A percentile compares a stretch with the other conserved stretches of the same genome.
Conservation (phyloP, 2,888 invertebrate species). For the Therioaphis trifolii region DNA sequence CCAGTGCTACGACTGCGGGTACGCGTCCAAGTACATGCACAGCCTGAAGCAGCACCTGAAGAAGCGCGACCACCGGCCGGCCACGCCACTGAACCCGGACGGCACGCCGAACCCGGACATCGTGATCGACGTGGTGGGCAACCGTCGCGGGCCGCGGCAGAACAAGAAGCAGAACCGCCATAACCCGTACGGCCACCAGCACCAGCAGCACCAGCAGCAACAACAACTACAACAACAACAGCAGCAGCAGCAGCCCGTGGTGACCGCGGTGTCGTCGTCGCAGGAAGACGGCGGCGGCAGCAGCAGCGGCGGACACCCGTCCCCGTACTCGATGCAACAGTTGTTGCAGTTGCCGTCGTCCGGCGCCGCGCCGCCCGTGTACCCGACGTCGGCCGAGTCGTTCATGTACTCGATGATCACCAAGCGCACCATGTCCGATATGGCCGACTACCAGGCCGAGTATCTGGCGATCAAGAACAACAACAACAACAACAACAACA, state of each 20-base stretch:
- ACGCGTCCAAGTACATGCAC: slow-evolving; percentile 98
- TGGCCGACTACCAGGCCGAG: slow-evolving; percentile 63
- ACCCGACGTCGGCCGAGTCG: slow-evolving; percentile 63
- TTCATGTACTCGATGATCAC: slow-evolving; percentile 61
- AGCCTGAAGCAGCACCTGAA: slow-evolving; percentile 94
- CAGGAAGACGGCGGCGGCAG: slow-evolving; percentile 28
- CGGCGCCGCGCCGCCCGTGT: slow-evolving; percentile 15
- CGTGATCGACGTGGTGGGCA: slow-evolving; percentile 91
- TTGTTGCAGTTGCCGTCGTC: slow-evolving; percentile 43
- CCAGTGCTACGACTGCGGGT: slow-evolving; percentile 91
- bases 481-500: slow-evolving; percentile 65
- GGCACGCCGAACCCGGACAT: slow-evolving; percentile 88
- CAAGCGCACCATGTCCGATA: slow-evolving; percentile 59
- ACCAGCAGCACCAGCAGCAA: slow-evolving; percentile 61
- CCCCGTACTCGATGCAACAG: slow-evolving; percentile 56
- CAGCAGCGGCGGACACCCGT: slow-evolving; percentile 27
- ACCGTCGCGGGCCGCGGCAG: slow-evolving; percentile 85
- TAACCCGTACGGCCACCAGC: slow-evolving; percentile 60
- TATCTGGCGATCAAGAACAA: slow-evolving; percentile 65
- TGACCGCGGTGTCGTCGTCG: not conserved
- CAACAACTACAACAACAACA: slow-evolving; percentile 24
- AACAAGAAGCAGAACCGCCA: slow-evolving; percentile 68
- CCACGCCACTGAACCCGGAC: slow-evolving; percentile 88
- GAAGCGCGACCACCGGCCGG: slow-evolving; percentile 86
- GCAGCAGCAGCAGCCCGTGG: not conserved